Evolutionary conservation across 2,797 vertebrate species (phyloP).

Genomic region (Gymnothorax reevesii): DNA sequence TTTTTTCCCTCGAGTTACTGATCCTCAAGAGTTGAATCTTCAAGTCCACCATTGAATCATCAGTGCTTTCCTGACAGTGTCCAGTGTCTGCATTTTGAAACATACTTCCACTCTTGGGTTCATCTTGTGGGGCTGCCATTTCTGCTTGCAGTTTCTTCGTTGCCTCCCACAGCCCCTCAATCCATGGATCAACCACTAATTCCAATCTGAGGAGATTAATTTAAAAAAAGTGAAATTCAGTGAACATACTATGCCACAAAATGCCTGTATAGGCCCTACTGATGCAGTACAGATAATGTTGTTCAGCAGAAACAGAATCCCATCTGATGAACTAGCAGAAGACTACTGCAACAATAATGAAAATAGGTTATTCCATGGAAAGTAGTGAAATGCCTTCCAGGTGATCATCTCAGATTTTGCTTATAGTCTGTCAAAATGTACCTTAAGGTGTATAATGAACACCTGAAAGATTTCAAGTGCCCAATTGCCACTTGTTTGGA

Average conservation of each 20-base stretch:
- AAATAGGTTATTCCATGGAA: too few species aligned
- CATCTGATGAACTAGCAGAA: background rate
- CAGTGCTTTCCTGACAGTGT: slow-evolving; percentile 24
- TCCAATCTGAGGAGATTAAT: slow-evolving; percentile 76
- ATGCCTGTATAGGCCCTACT: background rate
- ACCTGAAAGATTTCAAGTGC: too few species aligned
- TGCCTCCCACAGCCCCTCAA: slow-evolving; percentile 88
- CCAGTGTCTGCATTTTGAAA: slow-evolving; percentile 28
- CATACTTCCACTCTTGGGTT: background rate
- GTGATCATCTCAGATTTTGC: too few species aligned
- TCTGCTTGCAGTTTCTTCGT: slow-evolving; percentile 70
- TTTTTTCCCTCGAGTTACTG: slow-evolving; percentile 47
- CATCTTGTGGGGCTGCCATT: slow-evolving; percentile 63
- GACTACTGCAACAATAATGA: background rate
- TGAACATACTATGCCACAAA: background rate
- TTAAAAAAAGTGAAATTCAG: slow-evolving; percentile 32
- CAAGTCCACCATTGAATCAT: slow-evolving; percentile 52
- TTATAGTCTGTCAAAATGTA: too few species aligned
- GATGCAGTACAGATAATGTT: background rate
- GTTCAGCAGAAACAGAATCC: background rate
- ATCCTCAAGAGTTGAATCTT: slow-evolving; percentile 75
- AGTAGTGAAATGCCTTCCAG: too few species aligned
- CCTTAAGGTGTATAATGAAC: too few species aligned
- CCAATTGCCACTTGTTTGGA: too few species aligned
- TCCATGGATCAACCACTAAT: slow-evolving; percentile 92